Percentiles rank a stretch among this genome's conserved stretches.
phyloP scores from a whole-genome alignment of 2,113 vertebrate genomes.

The Cairina moschata region DNA sequence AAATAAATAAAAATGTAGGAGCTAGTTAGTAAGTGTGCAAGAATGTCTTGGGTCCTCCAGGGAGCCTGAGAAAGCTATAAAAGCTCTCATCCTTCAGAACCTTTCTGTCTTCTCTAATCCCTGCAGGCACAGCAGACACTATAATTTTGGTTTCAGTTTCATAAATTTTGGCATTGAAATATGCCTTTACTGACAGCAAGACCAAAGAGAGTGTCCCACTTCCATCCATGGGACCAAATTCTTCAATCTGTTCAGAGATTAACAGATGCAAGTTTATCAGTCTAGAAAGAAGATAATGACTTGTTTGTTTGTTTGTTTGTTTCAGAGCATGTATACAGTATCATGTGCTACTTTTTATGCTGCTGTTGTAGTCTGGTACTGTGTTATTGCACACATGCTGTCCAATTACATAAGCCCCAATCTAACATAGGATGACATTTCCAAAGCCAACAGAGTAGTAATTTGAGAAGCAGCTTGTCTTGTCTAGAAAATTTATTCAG shows the following conservation, averaged over 20 bases:
- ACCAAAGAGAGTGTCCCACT: background rate
- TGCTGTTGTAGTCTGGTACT: background rate
- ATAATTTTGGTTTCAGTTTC: background rate
- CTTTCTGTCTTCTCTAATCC: background rate
- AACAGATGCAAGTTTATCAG: background rate
- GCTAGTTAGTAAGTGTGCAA: background rate
- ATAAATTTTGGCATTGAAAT: background rate
- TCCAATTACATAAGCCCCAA: background rate
- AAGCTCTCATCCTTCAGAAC: background rate
- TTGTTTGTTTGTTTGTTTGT: background rate
- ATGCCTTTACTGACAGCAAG: background rate
- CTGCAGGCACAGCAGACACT: fast-evolving
- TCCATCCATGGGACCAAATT: fast-evolving
- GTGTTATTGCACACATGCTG: background rate
- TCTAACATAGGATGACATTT: fast-evolving
- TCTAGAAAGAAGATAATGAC: background rate
- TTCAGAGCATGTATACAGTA: background rate
- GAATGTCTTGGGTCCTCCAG: background rate
- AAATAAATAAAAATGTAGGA: background rate
- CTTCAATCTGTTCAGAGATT: background rate
- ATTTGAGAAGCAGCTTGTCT: background rate
- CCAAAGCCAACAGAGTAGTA: background rate
- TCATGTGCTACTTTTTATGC: background rate
- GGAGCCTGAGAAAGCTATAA: background rate
- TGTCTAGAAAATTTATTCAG: background rate